Conservation (phyloP, 2,113 vertebrate species). For the Phalacrocorax aristotelis region DNA sequence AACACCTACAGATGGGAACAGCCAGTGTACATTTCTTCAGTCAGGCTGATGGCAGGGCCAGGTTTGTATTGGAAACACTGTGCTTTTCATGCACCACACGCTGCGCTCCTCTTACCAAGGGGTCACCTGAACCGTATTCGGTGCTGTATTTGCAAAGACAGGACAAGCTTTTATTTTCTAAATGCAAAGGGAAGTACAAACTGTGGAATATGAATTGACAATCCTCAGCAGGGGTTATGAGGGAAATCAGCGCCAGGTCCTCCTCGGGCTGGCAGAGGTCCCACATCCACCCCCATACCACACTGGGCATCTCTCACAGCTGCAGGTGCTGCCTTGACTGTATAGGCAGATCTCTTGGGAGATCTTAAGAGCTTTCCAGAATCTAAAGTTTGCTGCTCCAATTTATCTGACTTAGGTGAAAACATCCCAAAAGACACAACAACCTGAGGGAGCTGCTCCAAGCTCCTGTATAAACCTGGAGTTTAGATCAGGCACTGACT, state of each 20-base stretch:
- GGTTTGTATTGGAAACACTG: background rate
- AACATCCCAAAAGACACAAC: background rate
- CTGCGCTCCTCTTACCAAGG: background rate
- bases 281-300: rapidly evolving
- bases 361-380: background rate
- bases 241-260: background rate
- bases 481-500: background rate
- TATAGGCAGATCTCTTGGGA: background rate
- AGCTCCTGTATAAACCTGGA: background rate
- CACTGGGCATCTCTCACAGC: background rate
- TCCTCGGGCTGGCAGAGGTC: rapidly evolving
- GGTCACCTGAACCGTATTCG: rapidly evolving
- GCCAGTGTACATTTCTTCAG: constrained; percentile 25
- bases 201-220: background rate
- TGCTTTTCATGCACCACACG: rapidly evolving
- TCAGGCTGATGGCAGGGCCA: background rate
- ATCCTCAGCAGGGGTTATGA: background rate
- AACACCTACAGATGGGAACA: constrained; percentile 26
- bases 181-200: background rate
- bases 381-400: background rate
- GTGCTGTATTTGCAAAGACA: background rate
- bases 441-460: background rate
- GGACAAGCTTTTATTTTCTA: background rate
- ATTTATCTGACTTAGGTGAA: background rate
- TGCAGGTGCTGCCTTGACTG: rapidly evolving